A percentile compares a stretch with the other conserved stretches of the same genome.
phyloP scores from a whole-genome alignment of 2,888 invertebrate species.

The Pseudanteris insignis region DNA sequence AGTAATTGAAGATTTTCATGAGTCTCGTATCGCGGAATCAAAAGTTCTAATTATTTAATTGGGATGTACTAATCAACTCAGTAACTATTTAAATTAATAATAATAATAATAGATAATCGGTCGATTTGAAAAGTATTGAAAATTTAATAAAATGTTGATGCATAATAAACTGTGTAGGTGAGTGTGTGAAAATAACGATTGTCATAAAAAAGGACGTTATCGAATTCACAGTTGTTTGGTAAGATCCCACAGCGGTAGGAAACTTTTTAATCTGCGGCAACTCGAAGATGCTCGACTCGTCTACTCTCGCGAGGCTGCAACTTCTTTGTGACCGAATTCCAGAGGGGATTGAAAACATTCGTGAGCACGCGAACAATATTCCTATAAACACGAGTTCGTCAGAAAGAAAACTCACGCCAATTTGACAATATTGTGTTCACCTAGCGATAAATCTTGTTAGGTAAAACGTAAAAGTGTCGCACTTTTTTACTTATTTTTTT shows the following conservation, averaged over 20 bases:
- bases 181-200: constrained; percentile 9
- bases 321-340: constrained; percentile 36
- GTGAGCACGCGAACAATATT: constrained; percentile 27
- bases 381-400: constrained; percentile 37
- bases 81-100: too few species aligned
- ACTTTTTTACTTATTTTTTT: too few species aligned
- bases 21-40: too few species aligned
- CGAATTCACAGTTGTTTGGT: constrained; percentile 46
- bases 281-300: constrained; percentile 44
- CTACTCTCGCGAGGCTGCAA: constrained; percentile 37
- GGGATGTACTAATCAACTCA: too few species aligned
- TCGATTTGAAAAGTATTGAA: too few species aligned
- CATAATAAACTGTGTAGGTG: not conserved
- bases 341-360: constrained; percentile 11
- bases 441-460: too few species aligned
- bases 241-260: constrained; percentile 40
- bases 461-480: too few species aligned
- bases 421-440: constrained; percentile 20
- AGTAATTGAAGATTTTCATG: too few species aligned
- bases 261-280: constrained; percentile 48
- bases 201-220: constrained; percentile 38
- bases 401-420: constrained; percentile 30
- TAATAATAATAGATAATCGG: too few species aligned
- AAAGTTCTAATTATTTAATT: too few species aligned
- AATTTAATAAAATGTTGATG: too few species aligned